These are phyloP conservation scores for Odontomyia ornata DNA, from an alignment of 2,888 invertebrate genomes.

Conservation along the genomic window DNA sequence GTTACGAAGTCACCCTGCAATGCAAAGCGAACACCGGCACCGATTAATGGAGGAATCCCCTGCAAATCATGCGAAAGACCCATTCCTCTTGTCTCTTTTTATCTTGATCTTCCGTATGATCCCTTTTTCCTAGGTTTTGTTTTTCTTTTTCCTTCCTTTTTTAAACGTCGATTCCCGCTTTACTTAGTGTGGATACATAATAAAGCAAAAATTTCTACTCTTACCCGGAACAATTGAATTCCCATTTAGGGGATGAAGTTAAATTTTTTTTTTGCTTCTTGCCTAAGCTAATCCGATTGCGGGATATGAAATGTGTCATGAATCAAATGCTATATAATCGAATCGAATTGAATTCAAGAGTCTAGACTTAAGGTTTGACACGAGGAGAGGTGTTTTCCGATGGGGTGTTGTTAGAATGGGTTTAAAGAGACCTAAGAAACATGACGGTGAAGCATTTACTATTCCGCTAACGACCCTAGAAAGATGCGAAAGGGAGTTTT, in stretches of 20 bases:
- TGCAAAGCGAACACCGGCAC: background rate
- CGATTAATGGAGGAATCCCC: slow-evolving; percentile 33
- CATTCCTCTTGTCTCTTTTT: slow-evolving; percentile 20
- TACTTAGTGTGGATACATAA: background rate
- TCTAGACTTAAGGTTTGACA: background rate
- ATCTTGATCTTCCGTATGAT: slow-evolving; percentile 22
- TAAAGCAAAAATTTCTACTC: background rate
- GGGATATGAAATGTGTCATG: slow-evolving; percentile 43
- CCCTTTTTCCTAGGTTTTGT: background rate
- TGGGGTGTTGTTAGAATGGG: background rate
- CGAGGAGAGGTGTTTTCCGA: background rate
- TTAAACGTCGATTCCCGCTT: background rate
- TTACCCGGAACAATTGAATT: slow-evolving; percentile 39
- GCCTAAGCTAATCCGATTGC: slow-evolving; percentile 48
- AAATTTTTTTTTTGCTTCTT: background rate
- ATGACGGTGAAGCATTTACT: slow-evolving; percentile 12
- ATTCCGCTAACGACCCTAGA: slow-evolving; percentile 2
- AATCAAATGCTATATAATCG: slow-evolving; percentile 46
- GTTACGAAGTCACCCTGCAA: slow-evolving; percentile 4
- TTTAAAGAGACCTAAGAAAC: background rate
- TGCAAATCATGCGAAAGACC: slow-evolving; percentile 33
- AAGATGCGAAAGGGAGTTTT: slow-evolving; percentile 6
- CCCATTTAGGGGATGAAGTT: slow-evolving; percentile 40
- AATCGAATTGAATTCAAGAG: slow-evolving; percentile 32
- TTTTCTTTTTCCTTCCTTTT: background rate